phyloP scores from a whole-genome alignment of 37 sponge, comb jelly and placozoan genomes.

The Bolinopsis microptera region DNA sequence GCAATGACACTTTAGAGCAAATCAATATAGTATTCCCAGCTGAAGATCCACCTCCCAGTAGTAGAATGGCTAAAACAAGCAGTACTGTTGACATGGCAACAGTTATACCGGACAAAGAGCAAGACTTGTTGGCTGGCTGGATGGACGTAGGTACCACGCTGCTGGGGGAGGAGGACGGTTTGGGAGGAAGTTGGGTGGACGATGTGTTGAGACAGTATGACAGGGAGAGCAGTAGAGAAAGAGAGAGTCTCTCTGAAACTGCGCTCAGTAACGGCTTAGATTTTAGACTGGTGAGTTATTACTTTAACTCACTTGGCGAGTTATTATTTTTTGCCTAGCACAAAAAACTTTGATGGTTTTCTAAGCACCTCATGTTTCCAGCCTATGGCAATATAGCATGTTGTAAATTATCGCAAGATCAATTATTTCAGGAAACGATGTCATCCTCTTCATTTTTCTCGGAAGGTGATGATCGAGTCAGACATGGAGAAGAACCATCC shows the following conservation, averaged over 20 bases:
- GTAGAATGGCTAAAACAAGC: not conserved
- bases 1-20: not conserved
- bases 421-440: not conserved
- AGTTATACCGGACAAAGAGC: not conserved
- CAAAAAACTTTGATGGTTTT: too few relatives aligned
- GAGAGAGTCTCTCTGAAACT: not conserved
- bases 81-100: not conserved
- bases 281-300: too few relatives aligned
- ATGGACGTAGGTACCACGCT: not conserved
- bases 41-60: not conserved
- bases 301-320: too few relatives aligned
- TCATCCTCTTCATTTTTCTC: not conserved
- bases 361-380: too few relatives aligned
- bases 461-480: not conserved
- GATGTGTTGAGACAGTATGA: constrained; percentile 33
- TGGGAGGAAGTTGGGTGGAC: constrained; percentile 11
- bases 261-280: not conserved
- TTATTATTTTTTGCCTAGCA: too few relatives aligned
- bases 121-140: not conserved
- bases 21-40: not conserved
- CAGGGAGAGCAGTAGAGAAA: not conserved
- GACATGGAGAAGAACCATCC: not conserved
- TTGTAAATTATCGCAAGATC: too few relatives aligned
- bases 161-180: not conserved
- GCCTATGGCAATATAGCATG: too few relatives aligned